Evolutionary conservation across 2,797 vertebrate genomes (phyloP).

Genomic region (Manis crassicaudata): DNA sequence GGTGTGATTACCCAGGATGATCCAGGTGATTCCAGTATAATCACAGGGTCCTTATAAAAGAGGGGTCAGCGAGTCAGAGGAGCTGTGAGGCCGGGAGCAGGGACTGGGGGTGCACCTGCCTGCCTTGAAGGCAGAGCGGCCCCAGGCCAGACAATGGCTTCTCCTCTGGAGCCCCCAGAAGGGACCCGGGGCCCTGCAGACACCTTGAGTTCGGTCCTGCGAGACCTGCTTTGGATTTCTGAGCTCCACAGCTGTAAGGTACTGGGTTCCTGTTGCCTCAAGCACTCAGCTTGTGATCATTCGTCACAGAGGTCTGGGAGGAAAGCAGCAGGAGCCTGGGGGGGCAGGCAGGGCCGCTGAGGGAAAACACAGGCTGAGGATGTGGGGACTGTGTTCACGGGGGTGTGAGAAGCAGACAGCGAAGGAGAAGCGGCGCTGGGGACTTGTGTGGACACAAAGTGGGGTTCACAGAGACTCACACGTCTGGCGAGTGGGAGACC

Average conservation of each 20-base stretch:
- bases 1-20: not conserved
- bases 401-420: accelerated
- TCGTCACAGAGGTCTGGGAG: accelerated
- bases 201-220: accelerated
- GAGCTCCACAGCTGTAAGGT: not conserved
- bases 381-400: not conserved
- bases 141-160: accelerated
- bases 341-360: too few relatives aligned
- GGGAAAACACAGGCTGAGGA: accelerated
- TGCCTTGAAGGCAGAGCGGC: not conserved
- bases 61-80: accelerated
- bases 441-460: not conserved
- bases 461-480: not conserved
- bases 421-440: accelerated
- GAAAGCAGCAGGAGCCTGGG: accelerated
- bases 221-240: not conserved
- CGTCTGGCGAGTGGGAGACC: accelerated
- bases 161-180: accelerated
- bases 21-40: not conserved
- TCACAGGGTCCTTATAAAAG: not conserved
- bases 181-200: too few relatives aligned
- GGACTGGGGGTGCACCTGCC: accelerated
- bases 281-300: accelerated
- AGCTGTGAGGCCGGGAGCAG: accelerated
- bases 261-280: not conserved